Conservation (phyloP, 1,140 invertebrate species). For the Lasioglossum albipes region DNA sequence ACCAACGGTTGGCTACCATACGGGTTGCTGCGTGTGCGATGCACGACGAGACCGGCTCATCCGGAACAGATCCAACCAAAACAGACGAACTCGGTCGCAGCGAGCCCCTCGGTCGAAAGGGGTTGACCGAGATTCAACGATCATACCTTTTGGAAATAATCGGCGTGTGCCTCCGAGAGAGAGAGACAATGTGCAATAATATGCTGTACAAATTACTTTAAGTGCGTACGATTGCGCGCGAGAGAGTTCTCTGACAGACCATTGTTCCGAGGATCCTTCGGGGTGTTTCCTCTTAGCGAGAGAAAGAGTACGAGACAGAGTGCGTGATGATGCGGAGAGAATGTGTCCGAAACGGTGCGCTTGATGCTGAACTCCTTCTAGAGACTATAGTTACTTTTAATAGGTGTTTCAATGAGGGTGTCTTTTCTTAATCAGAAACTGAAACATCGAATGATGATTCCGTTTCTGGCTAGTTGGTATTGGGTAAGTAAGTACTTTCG, state of each 20-base stretch:
- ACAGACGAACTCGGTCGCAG: conserved; percentile 46
- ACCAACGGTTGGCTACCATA: conserved; percentile 86
- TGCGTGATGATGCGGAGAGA: neutral
- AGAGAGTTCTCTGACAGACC: conserved; percentile 9
- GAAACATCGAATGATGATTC: neutral
- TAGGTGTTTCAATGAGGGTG: neutral
- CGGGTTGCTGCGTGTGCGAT: conserved; percentile 83
- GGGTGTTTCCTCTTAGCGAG: neutral
- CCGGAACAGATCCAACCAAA: conserved; percentile 62
- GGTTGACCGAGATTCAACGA: conserved; percentile 52
- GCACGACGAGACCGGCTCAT: conserved; percentile 57
- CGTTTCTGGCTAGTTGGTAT: conserved; percentile 35
- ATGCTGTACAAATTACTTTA: conserved; percentile 79
- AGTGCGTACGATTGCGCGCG: conserved; percentile 65
- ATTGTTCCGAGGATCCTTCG: neutral
- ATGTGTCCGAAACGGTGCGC: neutral
- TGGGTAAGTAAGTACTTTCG: conserved; percentile 42
- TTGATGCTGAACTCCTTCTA: neutral
- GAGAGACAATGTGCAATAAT: conserved; percentile 77
- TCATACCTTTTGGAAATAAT: neutral
- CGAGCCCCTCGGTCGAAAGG: conserved; percentile 66
- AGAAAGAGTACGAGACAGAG: neutral
- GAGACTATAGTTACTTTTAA: neutral
- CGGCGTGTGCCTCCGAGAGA: too few species aligned
- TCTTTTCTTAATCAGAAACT: neutral